These are phyloP conservation scores for Myopa testacea DNA, from an alignment of 2,888 invertebrate species.

Conservation along the genomic window DNA sequence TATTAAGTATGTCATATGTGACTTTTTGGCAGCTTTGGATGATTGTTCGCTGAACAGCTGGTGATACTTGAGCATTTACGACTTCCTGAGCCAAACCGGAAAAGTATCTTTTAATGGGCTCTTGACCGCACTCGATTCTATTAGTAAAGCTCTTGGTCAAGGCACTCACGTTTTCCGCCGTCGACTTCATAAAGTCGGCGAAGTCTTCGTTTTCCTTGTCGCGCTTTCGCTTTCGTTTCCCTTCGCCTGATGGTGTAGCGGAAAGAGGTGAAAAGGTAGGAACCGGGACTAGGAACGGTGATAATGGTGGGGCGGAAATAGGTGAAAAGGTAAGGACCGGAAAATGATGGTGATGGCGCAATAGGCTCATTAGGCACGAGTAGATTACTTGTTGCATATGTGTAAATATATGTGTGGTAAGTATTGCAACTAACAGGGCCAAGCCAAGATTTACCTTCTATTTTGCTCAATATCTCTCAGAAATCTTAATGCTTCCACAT, in stretches of 20 bases:
- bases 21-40: background rate
- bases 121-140: background rate
- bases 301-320: background rate
- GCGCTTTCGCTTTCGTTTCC: background rate
- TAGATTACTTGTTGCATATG: background rate
- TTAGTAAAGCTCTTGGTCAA: background rate
- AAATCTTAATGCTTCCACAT: background rate
- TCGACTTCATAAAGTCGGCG: background rate
- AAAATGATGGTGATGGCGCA: background rate
- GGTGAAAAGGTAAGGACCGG: background rate
- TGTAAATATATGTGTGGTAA: background rate
- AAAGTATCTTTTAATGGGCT: background rate
- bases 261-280: too few species aligned
- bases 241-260: background rate
- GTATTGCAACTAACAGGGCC: background rate
- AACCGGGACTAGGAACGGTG: too few species aligned
- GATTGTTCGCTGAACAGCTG: background rate
- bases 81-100: background rate
- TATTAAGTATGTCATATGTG: background rate
- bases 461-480: background rate
- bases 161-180: background rate
- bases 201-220: background rate
- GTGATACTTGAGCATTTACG: background rate
- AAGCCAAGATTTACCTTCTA: background rate
- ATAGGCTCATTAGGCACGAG: background rate